phyloP scores from a whole-genome alignment of 2,797 vertebrate species.

The Cossypha caffra region DNA sequence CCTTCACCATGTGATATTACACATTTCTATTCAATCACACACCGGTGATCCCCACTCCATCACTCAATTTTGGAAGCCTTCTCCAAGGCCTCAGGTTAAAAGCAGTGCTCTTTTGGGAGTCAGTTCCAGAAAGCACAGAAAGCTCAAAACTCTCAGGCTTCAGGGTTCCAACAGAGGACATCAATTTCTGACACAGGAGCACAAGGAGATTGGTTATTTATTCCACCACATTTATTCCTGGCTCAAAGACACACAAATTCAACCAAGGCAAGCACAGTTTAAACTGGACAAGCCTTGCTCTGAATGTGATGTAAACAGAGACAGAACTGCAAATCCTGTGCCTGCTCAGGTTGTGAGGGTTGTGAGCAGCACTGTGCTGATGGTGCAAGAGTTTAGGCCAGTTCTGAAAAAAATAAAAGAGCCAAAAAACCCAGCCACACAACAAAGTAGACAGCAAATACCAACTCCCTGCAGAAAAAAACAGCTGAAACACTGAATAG shows the following conservation, averaged over 20 bases:
- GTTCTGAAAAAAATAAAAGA: background rate
- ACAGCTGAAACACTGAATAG: conserved; percentile 9
- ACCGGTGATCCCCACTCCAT: too few species aligned
- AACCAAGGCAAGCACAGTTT: background rate
- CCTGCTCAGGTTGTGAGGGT: background rate
- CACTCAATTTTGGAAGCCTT: too few species aligned
- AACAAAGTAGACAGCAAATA: background rate
- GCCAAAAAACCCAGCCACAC: background rate
- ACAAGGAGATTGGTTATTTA: background rate
- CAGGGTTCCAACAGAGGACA: background rate
- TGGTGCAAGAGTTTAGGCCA: background rate
- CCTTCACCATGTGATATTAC: too few species aligned
- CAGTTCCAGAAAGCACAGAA: too few species aligned
- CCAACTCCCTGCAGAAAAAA: background rate
- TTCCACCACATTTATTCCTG: background rate
- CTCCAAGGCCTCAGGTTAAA: too few species aligned
- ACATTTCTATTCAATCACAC: too few species aligned
- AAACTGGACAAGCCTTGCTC: background rate
- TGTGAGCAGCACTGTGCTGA: background rate
- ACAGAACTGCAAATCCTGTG: background rate
- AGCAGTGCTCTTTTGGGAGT: too few species aligned
- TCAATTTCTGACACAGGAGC: fast-evolving
- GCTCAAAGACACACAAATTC: background rate
- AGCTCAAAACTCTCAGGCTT: too few species aligned
- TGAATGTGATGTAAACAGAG: background rate